Conservation (phyloP, 2,888 invertebrate species). For the Chrysolina haemoptera region DNA sequence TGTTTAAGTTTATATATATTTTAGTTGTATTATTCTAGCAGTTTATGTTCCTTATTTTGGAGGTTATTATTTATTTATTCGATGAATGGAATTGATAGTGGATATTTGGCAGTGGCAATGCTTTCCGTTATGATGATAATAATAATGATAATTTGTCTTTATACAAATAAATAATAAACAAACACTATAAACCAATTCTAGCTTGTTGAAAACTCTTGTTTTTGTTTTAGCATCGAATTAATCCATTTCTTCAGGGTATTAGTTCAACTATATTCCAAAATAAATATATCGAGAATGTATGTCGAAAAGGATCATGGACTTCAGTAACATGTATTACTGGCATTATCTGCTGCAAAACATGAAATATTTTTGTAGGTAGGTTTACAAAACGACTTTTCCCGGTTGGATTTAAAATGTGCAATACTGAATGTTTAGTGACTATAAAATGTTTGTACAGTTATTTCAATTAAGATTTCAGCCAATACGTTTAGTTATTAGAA, state of each 20-base stretch:
- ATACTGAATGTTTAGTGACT: background rate
- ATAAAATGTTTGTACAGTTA: too few relatives aligned
- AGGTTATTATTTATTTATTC: conserved; percentile 1
- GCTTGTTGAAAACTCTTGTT: background rate
- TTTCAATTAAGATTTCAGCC: background rate
- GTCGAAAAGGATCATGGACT: background rate
- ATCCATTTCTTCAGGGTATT: too few relatives aligned
- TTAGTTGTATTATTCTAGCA: conserved; percentile 14
- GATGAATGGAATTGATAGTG: background rate
- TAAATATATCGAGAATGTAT: background rate
- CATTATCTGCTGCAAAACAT: background rate
- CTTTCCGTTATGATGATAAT: background rate
- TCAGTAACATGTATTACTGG: background rate
- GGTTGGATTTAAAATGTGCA: background rate
- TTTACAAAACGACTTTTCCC: background rate
- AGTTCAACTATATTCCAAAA: too few relatives aligned
- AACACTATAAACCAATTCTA: background rate
- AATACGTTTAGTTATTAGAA: background rate
- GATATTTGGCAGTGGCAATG: background rate
- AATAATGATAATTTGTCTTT: background rate
- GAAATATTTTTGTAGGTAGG: conserved; percentile 13
- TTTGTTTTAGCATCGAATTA: too few relatives aligned
- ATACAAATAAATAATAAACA: background rate
- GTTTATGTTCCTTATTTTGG: conserved; percentile 34
- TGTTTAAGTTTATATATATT: conserved; percentile 4